These are phyloP conservation scores for Copidosoma aretas DNA, from an alignment of 2,888 invertebrate species.

Conservation along the genomic window DNA sequence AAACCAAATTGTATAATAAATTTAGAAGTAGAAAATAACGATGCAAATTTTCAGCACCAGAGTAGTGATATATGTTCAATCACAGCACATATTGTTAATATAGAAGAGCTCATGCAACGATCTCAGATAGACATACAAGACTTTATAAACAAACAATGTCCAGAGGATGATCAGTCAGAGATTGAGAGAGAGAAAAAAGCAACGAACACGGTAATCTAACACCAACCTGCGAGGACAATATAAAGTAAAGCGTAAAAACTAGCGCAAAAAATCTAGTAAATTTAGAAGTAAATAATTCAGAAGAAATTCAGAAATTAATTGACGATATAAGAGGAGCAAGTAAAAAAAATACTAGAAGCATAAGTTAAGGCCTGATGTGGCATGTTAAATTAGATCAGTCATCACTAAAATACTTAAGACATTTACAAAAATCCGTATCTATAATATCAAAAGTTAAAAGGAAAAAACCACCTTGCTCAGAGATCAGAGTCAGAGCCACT, in stretches of 20 bases:
- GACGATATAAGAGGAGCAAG: neutral
- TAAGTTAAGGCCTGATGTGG: no score
- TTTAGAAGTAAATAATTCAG: no score
- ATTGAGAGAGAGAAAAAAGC: neutral
- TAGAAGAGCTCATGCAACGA: neutral
- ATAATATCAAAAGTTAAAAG: no score
- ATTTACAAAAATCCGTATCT: no score
- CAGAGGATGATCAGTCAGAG: no score
- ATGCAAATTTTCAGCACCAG: neutral
- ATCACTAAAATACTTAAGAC: no score
- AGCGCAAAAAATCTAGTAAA: no score
- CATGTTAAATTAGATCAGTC: no score
- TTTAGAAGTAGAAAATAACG: neutral
- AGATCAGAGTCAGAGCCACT: neutral
- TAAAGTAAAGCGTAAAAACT: neutral
- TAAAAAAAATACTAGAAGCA: no score
- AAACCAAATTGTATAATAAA: neutral
- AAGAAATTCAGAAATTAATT: no score
- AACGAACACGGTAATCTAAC: no score
- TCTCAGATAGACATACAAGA: neutral
- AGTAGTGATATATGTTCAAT: neutral
- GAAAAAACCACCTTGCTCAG: neutral
- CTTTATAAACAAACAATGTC: no score
- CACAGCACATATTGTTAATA: neutral
- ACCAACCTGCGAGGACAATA: neutral